Conservation (phyloP, 2,797 vertebrate genomes). For the Amniataba percoides region DNA sequence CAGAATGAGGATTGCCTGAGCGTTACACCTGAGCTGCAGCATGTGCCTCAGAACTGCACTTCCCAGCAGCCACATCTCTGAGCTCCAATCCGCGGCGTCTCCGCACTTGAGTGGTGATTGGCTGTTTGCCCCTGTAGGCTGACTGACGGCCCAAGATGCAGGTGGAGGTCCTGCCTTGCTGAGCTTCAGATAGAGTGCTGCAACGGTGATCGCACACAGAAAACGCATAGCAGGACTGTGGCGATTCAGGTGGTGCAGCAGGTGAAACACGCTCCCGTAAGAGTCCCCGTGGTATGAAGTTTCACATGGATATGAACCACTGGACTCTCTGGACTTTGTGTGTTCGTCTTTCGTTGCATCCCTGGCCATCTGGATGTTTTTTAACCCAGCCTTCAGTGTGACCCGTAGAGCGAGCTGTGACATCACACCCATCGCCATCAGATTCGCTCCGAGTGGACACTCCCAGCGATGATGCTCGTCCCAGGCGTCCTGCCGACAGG, state of each 20-base stretch:
- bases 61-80: conserved; percentile 85
- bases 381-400: conserved; percentile 86
- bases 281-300: conserved; percentile 78
- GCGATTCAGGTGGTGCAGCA: conserved; percentile 87
- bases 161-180: conserved; percentile 61
- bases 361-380: conserved; percentile 74
- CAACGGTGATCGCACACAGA: conserved; percentile 86
- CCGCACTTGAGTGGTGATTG: conserved; percentile 33
- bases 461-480: conserved; percentile 89
- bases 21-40: conserved; percentile 94
- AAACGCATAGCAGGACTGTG: conserved; percentile 88
- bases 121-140: conserved; percentile 5
- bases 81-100: conserved; percentile 34
- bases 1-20: conserved; percentile 89
- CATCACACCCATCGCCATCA: conserved; percentile 88
- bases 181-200: conserved; percentile 86
- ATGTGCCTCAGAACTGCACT: conserved; percentile 90
- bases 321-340: conserved; percentile 14
- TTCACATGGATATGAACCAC: neutral
- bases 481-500: conserved; percentile 90
- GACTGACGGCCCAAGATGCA: conserved; percentile 37
- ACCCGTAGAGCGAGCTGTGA: conserved; percentile 91
- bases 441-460: conserved; percentile 87
- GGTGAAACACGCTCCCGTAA: conserved; percentile 88
- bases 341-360: conserved; percentile 39